These are phyloP conservation scores for Brassicogethes aeneus DNA, from an alignment of 2,888 invertebrate genomes.

Conservation along the genomic window DNA sequence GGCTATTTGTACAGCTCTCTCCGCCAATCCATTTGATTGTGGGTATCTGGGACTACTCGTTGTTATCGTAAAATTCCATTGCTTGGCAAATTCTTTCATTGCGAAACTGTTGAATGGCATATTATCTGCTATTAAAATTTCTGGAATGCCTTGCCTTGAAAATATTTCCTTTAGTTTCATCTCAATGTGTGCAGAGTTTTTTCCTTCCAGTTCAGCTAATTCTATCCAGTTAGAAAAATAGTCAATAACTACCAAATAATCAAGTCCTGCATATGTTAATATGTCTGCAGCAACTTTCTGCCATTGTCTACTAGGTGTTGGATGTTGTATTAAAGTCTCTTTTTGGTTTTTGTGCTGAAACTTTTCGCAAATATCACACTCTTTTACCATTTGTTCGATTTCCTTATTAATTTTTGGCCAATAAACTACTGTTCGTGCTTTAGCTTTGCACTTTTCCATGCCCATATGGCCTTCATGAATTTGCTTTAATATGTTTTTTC, in stretches of 20 bases:
- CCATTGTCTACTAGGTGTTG: conserved; percentile 4
- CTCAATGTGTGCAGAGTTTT: conserved; percentile 11
- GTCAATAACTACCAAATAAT: conserved; percentile 20
- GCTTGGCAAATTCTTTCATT: conserved; percentile 14
- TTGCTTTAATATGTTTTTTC: conserved; percentile 5
- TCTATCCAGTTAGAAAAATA: conserved; percentile 22
- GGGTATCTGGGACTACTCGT: conserved; percentile 17
- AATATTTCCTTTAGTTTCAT: conserved; percentile 15
- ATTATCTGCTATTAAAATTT: conserved; percentile 16
- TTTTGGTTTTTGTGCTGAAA: not conserved
- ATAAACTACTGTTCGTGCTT: conserved; percentile 6
- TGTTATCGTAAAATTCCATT: conserved; percentile 14
- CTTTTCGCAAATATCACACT: conserved; percentile 6
- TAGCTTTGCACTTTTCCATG: conserved; percentile 2
- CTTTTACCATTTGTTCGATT: conserved; percentile 4
- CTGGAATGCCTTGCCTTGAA: conserved; percentile 16
- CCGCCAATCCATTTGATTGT: conserved; percentile 19
- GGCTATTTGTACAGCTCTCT: conserved; percentile 15
- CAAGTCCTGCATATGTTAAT: conserved; percentile 3
- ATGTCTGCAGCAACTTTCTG: conserved; percentile 11
- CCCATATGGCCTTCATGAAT: conserved; percentile 10
- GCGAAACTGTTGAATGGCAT: conserved; percentile 17
- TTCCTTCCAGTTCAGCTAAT: conserved; percentile 10
- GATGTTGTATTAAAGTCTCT: too few relatives aligned
- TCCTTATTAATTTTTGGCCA: conserved; percentile 11